A percentile compares a stretch with the other conserved stretches of the same genome.
phyloP scores from a whole-genome alignment of 2,113 vertebrate species.

The Xiphorhynchus elegans region DNA sequence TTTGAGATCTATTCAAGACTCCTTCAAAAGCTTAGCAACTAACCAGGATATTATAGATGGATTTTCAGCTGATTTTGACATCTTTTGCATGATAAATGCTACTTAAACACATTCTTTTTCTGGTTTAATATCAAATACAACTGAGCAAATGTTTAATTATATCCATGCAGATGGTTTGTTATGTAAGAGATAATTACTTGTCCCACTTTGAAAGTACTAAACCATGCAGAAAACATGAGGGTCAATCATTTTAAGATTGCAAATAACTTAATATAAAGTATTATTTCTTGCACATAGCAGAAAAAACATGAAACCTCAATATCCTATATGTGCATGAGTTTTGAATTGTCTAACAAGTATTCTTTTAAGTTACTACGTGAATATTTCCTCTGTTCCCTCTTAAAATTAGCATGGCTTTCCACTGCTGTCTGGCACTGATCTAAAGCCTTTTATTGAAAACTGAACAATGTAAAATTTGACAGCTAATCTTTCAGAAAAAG shows the following conservation, averaged over 20 bases:
- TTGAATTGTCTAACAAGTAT: not conserved
- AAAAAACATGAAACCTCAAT: not conserved
- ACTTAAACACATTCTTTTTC: conserved; percentile 50
- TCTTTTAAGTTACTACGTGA: not conserved
- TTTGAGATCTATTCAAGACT: conserved; percentile 55
- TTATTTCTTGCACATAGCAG: not conserved
- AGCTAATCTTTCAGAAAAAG: not conserved
- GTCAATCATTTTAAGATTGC: conserved; percentile 13
- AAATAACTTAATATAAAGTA: conserved; percentile 15
- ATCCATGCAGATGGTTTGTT: conserved; percentile 72
- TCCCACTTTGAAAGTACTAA: conserved; percentile 51
- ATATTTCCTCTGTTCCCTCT: not conserved
- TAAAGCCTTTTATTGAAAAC: not conserved
- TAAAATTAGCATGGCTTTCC: not conserved
- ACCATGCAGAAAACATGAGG: conserved; percentile 50
- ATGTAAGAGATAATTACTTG: conserved; percentile 68
- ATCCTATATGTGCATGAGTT: not conserved
- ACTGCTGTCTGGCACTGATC: not conserved
- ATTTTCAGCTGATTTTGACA: conserved; percentile 61
- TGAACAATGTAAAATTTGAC: not conserved
- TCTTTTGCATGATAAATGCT: conserved; percentile 58
- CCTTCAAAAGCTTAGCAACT: conserved; percentile 59
- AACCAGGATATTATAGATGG: conserved; percentile 43
- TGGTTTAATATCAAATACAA: conserved; percentile 57
- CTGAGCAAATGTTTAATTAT: conserved; percentile 65